Evolutionary conservation across 2,797 vertebrate species (phyloP), one percentile per base, ranked within the genome.

Genomic region (Benthosema pterotum): DNA sequence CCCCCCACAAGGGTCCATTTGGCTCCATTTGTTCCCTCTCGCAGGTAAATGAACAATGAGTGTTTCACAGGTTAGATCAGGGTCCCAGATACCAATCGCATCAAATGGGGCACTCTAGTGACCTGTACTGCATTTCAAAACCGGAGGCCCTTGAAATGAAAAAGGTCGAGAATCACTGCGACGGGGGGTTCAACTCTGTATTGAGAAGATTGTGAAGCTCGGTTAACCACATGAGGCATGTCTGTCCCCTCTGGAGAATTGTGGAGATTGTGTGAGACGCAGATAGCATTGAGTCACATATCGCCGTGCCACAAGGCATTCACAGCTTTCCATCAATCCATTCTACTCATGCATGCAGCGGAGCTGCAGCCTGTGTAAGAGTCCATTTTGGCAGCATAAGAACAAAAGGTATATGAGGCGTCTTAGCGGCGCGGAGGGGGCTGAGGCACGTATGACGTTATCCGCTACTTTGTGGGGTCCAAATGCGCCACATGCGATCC

Each of bases 271-370:
- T 59, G 14, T 82, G 83, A 78, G 77, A 72, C 75, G 71, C 4
- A 49, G 73, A 83, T 82, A 12, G 67, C 67, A 80, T 83, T 74
- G 76, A 82, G 68, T 75, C 64, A 32, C 68, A 58, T 67, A 80
- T 83, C 77, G 42, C 18, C 70, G 74, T 52, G 73, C 80, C 81
- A 78, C 13, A 2, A 74, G 82, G 75, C 78, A 78, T 89, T 79
- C 74, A 84, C 84, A 80, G 82, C 74, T 69, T 80, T 86, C 82
- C 69, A 84, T 86, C 87, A 78, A 78, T 77, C 80, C 67, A 4
- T 59, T 59, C 63, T 47, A 5, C 72, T 83, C 75, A 83, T 69
- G 79, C 83, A 80, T 72, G 81, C 79, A 70, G 79, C 1, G n/a
- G n/a, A 68, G 72, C 72, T 54, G 69, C 50, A n/a, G 71, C 55